Evolutionary conservation across 1,140 invertebrate species (phyloP), one percentile per base, ranked within the genome.

Genomic region (Onthophagus taurus): DNA sequence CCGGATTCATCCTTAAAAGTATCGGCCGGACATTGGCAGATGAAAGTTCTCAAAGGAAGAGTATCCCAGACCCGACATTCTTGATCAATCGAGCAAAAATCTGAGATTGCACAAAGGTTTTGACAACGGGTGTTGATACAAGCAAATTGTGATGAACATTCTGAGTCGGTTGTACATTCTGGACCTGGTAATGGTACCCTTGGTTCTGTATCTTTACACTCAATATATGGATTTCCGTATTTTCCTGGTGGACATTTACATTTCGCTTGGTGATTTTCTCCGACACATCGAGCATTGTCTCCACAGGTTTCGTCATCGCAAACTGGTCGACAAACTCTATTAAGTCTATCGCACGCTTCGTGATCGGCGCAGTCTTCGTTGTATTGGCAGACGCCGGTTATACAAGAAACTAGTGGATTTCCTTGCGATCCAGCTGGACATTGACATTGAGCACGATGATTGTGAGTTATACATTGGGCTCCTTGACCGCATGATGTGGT

Each of bases 281-380:
- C 81, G 13, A 73, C 61, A 55, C 90, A 94, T 7, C 72, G 66
- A 0, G 90, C 89, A 6, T 75, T 76, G 1, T 75, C 68, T 0
- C 81, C 85, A 57, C 89, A 92, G 1, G 79, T 78, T 17, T 81
- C 78, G 1, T 80, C 77, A 6, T 81, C 77, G 53, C 89, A 93
- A 17, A 85, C 87, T 0, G 79, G 81, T 57, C 84, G 72, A 59
- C 90, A 93, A 3, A 89, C 76, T 50, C 85, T 73, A 58, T 89
- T 92, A 2, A 89, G 65, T 37, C 84, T 70, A 54, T 93, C 87
- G 59, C 89, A 93, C 17, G 83, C 76, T 64, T 92, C 86, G 45
- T 86, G 76, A 59, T 85, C 78, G 4, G 83, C 81, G 55, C 90
- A 94, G 51, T 93, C 89, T 57, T 90, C 85, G 58, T 93, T 89